Evolutionary conservation across 2,888 invertebrate genomes (phyloP).

Genomic region (Epiblema foenella): DNA sequence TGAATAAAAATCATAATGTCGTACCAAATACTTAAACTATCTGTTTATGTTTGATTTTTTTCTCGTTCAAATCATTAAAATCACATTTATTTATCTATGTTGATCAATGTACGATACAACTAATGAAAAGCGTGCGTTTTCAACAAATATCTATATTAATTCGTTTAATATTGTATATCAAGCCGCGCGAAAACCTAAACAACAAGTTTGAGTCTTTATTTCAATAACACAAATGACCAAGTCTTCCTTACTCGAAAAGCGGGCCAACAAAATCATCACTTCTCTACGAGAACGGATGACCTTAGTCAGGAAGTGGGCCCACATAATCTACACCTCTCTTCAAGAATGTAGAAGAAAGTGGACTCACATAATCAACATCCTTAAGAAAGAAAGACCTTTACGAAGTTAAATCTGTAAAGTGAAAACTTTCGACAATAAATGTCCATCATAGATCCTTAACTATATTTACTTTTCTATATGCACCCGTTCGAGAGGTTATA

Average conservation of each 20-base stretch:
- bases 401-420: too few species aligned
- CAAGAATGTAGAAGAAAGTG: neutral
- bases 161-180: neutral
- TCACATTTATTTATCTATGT: slow-evolving; percentile 1
- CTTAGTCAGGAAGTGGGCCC: neutral
- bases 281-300: neutral
- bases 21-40: slow-evolving; percentile 1
- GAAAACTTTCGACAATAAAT: too few species aligned
- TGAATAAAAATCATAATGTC: neutral
- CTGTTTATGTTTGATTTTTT: neutral
- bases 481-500: too few species aligned
- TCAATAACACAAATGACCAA: neutral
- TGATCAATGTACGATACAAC: slow-evolving; percentile 11
- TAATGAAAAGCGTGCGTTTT: slow-evolving; percentile 13
- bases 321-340: neutral
- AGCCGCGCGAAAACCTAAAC: neutral
- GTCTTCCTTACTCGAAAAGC: neutral
- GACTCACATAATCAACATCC: neutral
- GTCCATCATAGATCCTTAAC: too few species aligned
- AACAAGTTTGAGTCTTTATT: neutral
- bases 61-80: neutral
- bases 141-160: neutral
- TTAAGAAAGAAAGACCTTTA: too few species aligned
- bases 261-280: neutral
- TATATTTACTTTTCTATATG: too few species aligned